These are phyloP conservation scores for Helobdella robusta DNA, from an alignment of 2,888 invertebrate genomes.

Conservation along the genomic window DNA sequence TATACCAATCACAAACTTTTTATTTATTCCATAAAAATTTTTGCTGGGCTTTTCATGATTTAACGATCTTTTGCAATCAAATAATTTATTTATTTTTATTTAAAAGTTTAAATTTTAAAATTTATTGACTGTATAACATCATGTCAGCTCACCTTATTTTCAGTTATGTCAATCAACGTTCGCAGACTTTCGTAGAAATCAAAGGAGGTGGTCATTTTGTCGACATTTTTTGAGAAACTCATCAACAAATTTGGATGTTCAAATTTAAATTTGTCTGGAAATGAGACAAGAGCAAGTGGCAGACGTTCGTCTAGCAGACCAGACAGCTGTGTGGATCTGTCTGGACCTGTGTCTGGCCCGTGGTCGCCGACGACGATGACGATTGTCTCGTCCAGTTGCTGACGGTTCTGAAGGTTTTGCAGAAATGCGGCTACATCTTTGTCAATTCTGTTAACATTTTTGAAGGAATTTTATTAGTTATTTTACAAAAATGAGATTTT, in stretches of 20 bases:
- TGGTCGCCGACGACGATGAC: slow-evolving; percentile 44
- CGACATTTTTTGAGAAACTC: slow-evolving; percentile 35
- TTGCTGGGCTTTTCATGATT: no score
- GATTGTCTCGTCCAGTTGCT: slow-evolving; percentile 42
- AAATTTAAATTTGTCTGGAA: slow-evolving; percentile 38
- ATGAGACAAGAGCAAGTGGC: slow-evolving; percentile 42
- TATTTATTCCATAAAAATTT: no score
- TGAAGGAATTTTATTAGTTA: no score
- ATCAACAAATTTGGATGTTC: slow-evolving; percentile 17
- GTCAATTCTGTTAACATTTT: no score
- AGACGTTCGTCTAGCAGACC: slow-evolving; percentile 45
- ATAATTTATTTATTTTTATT: no score
- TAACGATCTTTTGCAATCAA: no score
- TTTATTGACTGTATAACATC: no score
- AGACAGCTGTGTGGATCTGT: slow-evolving; percentile 40
- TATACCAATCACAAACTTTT: no score
- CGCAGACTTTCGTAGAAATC: slow-evolving; percentile 43
- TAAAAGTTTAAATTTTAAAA: no score
- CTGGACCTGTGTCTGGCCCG: slow-evolving; percentile 41
- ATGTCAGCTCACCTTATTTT: neutral
- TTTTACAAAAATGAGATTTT: no score
- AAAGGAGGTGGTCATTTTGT: slow-evolving; percentile 42
- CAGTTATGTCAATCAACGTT: slow-evolving; percentile 37
- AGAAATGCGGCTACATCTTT: slow-evolving; percentile 37
- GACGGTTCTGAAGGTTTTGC: no score